Evolutionary conservation across 2,888 invertebrate genomes (phyloP).

Genomic region (Drosophila mettleri): DNA sequence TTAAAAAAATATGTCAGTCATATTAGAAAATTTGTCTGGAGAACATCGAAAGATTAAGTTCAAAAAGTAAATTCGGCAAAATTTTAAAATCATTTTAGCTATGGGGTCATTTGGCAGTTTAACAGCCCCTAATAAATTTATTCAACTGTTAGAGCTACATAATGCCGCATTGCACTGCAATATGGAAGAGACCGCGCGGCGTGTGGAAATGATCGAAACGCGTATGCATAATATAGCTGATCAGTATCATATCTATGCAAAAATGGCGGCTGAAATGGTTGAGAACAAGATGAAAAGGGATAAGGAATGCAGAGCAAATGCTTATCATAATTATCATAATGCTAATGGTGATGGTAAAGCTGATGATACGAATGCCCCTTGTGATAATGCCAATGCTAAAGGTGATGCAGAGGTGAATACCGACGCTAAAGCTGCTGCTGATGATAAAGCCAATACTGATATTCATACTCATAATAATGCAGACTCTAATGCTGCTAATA

Average conservation of each 20-base stretch:
- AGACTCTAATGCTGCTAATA: no score
- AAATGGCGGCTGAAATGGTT: neutral
- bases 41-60: no score
- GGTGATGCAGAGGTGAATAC: neutral
- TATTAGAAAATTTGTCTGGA: neutral
- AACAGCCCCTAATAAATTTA: neutral
- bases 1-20: neutral
- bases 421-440: neutral
- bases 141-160: neutral
- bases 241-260: neutral
- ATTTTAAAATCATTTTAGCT: neutral
- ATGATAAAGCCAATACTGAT: neutral
- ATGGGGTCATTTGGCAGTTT: neutral
- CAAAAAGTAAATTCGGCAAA: neutral
- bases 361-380: no score
- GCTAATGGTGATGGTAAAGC: neutral
- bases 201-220: neutral
- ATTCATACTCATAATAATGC: no score
- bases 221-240: conserved; percentile 7
- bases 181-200: neutral
- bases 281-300: neutral
- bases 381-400: neutral
- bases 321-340: neutral
- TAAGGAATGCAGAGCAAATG: neutral
- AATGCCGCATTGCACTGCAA: neutral